Evolutionary conservation across 2,888 invertebrate species (phyloP).

Genomic region (Uloborus plumipes): DNA sequence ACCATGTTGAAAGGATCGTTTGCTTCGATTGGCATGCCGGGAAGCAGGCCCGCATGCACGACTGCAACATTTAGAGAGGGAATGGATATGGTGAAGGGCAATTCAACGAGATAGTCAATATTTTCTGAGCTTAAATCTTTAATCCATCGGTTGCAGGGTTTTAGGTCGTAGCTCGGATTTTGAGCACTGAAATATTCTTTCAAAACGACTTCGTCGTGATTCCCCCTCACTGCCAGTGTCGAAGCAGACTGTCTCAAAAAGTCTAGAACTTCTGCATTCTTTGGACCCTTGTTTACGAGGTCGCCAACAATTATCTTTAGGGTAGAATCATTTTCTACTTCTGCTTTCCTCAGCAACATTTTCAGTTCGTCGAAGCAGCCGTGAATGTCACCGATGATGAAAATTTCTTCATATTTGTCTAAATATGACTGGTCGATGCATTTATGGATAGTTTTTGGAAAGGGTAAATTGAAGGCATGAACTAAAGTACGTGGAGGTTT

Average conservation of each 20-base stretch:
- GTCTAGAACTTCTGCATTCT: slow-evolving; percentile 69
- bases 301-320: slow-evolving; percentile 70
- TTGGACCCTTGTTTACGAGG: slow-evolving; percentile 71
- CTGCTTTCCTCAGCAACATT: slow-evolving; percentile 68
- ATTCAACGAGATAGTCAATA: slow-evolving; percentile 68
- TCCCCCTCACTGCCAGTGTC: slow-evolving; percentile 69
- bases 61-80: slow-evolving; percentile 69
- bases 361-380: slow-evolving; percentile 71
- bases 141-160: slow-evolving; percentile 69
- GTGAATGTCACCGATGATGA: slow-evolving; percentile 72
- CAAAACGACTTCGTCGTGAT: slow-evolving; percentile 70
- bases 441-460: slow-evolving; percentile 64
- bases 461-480: slow-evolving; percentile 47
- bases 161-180: slow-evolving; percentile 57
- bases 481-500: slow-evolving; percentile 16
- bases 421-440: slow-evolving; percentile 66
- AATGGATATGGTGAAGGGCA: slow-evolving; percentile 71
- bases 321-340: slow-evolving; percentile 54
- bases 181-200: slow-evolving; percentile 66
- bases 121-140: slow-evolving; percentile 68
- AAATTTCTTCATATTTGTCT: slow-evolving; percentile 67
- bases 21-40: slow-evolving; percentile 68
- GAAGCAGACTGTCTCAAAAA: slow-evolving; percentile 66
- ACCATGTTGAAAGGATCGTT: slow-evolving; percentile 69
- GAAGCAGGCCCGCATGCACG: slow-evolving; percentile 71